Percentiles rank a stretch among this genome's conserved stretches.
These are phyloP conservation scores for Drosophila novamexicana DNA, from an alignment of 1,140 invertebrate species.

Conservation along the genomic window DNA sequence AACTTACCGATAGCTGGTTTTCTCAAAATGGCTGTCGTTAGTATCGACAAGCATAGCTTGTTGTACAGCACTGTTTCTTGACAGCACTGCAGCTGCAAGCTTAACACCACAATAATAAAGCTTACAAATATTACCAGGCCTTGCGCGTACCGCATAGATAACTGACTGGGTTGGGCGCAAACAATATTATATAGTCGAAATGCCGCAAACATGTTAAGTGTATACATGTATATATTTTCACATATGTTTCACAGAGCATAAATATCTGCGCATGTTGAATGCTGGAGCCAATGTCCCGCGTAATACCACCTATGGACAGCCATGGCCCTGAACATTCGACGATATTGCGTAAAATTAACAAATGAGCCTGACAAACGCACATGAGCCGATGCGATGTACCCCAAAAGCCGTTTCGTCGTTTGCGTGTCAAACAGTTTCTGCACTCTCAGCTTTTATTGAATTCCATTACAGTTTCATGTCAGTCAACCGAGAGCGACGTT, in stretches of 20 bases:
- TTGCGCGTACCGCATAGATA: no score
- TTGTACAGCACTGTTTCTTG: background rate
- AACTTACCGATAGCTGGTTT: background rate
- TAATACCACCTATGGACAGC: background rate
- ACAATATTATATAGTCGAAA: background rate
- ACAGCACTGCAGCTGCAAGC: background rate
- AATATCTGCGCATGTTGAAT: slow-evolving; percentile 69
- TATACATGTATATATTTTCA: background rate
- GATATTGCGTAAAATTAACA: slow-evolving; percentile 77
- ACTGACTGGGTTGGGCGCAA: background rate
- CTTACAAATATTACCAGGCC: no score
- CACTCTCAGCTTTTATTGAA: slow-evolving; percentile 82
- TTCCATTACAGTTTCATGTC: slow-evolving; percentile 80
- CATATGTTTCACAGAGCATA: slow-evolving; percentile 44
- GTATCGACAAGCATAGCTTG: background rate
- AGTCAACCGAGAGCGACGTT: slow-evolving; percentile 34
- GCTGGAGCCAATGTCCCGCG: slow-evolving; percentile 23
- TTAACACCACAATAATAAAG: background rate
- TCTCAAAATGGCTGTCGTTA: background rate
- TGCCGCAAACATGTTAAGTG: background rate
- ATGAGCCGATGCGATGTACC: slow-evolving; percentile 38
- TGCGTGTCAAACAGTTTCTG: slow-evolving; percentile 74
- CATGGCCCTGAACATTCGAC: slow-evolving; percentile 13
- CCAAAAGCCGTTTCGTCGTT: slow-evolving; percentile 16
- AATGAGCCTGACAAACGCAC: slow-evolving; percentile 70